These are phyloP conservation scores for Prenolepis imparis DNA, from an alignment of 2,888 invertebrate genomes.

Conservation along the genomic window DNA sequence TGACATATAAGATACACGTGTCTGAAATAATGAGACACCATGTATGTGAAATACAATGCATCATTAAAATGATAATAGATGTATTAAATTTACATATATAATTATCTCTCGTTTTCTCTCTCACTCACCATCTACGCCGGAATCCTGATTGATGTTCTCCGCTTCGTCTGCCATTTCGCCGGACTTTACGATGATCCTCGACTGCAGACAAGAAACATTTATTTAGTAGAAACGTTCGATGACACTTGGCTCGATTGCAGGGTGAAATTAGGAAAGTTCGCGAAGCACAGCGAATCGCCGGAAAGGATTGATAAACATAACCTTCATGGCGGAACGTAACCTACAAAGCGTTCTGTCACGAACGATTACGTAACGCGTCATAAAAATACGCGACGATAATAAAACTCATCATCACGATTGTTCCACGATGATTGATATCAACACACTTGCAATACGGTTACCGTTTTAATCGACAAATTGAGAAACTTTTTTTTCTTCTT, in stretches of 20 bases:
- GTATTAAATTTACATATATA: slow-evolving; percentile 20
- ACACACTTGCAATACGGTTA: background rate
- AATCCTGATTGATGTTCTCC: slow-evolving; percentile 50
- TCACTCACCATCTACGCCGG: slow-evolving; percentile 60
- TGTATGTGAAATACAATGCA: background rate
- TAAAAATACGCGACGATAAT: background rate
- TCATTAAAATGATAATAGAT: background rate
- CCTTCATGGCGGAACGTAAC: background rate
- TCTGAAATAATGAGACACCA: background rate
- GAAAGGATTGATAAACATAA: background rate
- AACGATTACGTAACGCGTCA: background rate
- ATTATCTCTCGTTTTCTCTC: background rate
- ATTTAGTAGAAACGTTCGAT: background rate
- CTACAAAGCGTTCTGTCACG: background rate
- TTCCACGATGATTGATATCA: background rate
- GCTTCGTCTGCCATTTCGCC: slow-evolving; percentile 49
- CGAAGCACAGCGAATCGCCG: background rate
- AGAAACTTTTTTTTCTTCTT: background rate
- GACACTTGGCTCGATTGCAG: background rate
- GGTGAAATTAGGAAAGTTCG: background rate
- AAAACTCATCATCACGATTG: background rate
- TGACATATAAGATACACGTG: background rate
- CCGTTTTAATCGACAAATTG: background rate
- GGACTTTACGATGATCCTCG: background rate
- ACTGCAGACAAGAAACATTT: background rate